These are phyloP conservation scores for Xanthorhoe designata DNA, from an alignment of 2,888 invertebrate genomes.

Conservation along the genomic window DNA sequence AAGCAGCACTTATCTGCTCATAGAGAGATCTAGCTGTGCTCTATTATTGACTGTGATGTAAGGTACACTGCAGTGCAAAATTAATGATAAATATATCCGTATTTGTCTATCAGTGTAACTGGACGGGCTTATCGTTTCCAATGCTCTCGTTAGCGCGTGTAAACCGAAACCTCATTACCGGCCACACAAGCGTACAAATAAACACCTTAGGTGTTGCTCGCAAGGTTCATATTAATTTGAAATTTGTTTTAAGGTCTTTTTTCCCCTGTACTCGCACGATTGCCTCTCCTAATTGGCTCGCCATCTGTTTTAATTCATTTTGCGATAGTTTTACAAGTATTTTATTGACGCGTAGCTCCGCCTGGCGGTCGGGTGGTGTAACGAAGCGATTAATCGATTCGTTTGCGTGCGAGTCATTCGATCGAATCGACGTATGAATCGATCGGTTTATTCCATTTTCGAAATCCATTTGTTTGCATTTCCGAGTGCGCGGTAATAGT, in stretches of 20 bases:
- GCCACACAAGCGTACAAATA: slow-evolving; percentile 50
- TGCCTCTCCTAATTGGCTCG: slow-evolving; percentile 84
- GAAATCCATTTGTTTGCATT: slow-evolving; percentile 43
- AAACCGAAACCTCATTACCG: slow-evolving; percentile 79
- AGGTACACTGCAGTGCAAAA: slow-evolving; percentile 72
- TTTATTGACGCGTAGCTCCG: slow-evolving; percentile 84
- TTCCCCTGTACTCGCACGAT: slow-evolving; percentile 81
- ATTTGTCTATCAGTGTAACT: slow-evolving; percentile 83
- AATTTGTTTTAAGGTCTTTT: slow-evolving; percentile 66
- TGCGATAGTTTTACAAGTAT: slow-evolving; percentile 85
- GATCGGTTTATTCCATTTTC: slow-evolving; percentile 66
- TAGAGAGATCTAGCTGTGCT: slow-evolving; percentile 27
- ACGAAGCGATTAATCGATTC: slow-evolving; percentile 83
- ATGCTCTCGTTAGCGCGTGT: slow-evolving; percentile 80
- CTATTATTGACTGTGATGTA: slow-evolving; percentile 39
- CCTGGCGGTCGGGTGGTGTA: slow-evolving; percentile 74
- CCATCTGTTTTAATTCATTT: slow-evolving; percentile 85
- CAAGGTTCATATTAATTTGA: slow-evolving; percentile 55
- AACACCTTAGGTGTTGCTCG: slow-evolving; percentile 51
- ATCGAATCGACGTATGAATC: slow-evolving; percentile 67
- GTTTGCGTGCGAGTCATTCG: slow-evolving; percentile 76
- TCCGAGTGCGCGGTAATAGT: slow-evolving; percentile 26
- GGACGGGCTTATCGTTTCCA: slow-evolving; percentile 76
- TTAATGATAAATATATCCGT: slow-evolving; percentile 82
- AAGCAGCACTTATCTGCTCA: not conserved